Percentiles rank a stretch among this genome's conserved stretches.
phyloP scores from a whole-genome alignment of 2,113 vertebrate genomes.

The Paramormyrops kingsleyae region DNA sequence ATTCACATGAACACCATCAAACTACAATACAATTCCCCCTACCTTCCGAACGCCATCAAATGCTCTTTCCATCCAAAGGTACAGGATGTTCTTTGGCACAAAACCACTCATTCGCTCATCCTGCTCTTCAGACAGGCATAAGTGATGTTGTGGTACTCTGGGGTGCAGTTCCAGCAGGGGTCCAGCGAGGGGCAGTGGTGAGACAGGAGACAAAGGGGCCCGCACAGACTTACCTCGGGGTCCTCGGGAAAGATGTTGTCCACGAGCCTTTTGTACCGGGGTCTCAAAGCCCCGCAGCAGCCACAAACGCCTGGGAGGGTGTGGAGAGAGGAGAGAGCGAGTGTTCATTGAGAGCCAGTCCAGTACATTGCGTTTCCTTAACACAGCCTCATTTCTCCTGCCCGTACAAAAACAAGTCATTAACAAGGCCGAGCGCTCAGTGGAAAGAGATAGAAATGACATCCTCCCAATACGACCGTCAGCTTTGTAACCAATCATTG shows the following conservation, averaged over 20 bases:
- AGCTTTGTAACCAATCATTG: background rate
- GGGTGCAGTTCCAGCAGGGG: background rate
- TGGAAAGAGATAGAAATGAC: background rate
- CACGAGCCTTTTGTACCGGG: conserved; percentile 90
- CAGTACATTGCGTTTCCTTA: background rate
- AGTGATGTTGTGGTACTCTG: background rate
- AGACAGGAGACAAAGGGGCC: background rate
- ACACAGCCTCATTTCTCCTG: background rate
- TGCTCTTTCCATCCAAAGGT: background rate
- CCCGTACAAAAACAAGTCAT: background rate
- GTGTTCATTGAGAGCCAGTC: background rate
- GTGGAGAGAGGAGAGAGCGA: conserved; percentile 2
- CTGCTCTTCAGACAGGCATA: background rate
- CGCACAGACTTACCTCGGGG: conserved; percentile 69
- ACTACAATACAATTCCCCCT: background rate
- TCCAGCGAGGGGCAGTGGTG: background rate
- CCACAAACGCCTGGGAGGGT: conserved; percentile 78
- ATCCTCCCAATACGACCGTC: background rate
- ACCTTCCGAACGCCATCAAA: background rate
- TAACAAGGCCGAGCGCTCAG: background rate
- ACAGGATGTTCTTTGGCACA: background rate
- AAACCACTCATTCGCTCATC: background rate
- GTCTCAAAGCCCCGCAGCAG: conserved; percentile 88
- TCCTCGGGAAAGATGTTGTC: conserved; percentile 98
- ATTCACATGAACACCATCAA: background rate